Percentiles rank a stretch among this genome's conserved stretches.
Conservation (phyloP, 2,113 vertebrate species). For the Illadopsis cleaveri region DNA sequence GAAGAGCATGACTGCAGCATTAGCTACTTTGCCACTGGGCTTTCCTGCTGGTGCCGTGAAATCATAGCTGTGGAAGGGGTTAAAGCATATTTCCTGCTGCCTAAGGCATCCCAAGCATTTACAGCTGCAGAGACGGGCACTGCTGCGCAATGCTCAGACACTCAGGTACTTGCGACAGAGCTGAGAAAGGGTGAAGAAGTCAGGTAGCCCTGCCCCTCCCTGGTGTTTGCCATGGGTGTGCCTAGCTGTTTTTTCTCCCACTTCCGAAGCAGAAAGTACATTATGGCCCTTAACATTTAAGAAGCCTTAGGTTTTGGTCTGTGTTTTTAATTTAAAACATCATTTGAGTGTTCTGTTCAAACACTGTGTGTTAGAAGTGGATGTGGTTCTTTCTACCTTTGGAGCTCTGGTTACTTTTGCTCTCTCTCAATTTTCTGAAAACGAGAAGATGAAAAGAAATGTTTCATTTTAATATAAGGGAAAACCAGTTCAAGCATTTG, state of each 20-base stretch:
- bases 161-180: neutral
- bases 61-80: neutral
- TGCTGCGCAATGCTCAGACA: neutral
- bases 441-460: conserved; percentile 2
- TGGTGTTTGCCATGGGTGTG: neutral
- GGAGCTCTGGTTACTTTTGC: neutral
- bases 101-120: neutral
- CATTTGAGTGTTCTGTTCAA: neutral
- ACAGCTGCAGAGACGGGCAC: neutral
- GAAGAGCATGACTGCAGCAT: neutral
- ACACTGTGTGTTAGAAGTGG: neutral
- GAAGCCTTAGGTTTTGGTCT: neutral
- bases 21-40: neutral
- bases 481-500: neutral
- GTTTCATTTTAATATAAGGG: neutral
- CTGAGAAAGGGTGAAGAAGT: neutral
- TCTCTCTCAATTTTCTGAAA: neutral
- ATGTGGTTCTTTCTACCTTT: neutral
- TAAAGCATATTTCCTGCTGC: neutral
- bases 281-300: neutral
- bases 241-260: neutral
- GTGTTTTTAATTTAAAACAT: neutral
- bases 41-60: neutral
- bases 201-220: neutral
- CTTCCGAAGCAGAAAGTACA: neutral